Evolutionary conservation across 2,888 invertebrate species (phyloP).

Genomic region (Leptinotarsa haldemani): DNA sequence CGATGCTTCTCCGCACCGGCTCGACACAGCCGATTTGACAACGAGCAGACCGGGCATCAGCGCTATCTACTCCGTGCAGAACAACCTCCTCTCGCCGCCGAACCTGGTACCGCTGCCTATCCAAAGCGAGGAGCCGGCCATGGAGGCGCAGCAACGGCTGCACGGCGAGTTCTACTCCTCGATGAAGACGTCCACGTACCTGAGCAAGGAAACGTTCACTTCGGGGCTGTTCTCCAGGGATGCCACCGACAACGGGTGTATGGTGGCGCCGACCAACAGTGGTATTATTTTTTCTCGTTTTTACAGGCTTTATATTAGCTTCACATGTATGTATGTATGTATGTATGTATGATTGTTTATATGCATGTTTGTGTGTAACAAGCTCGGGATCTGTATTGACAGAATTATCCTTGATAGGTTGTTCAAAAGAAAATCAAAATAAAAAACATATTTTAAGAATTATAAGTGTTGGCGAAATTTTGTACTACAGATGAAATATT

Average conservation of each 20-base stretch:
- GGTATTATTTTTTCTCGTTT: too few species aligned
- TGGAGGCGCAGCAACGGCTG: conserved; percentile 52
- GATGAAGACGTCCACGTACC: conserved; percentile 55
- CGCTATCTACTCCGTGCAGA: conserved; percentile 56
- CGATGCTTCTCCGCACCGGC: conserved; percentile 78
- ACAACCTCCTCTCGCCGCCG: conserved; percentile 64
- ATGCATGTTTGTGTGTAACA: too few species aligned
- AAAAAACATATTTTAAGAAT: too few species aligned
- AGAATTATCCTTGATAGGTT: too few species aligned
- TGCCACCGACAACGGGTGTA: conserved; percentile 58
- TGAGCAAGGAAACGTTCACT: conserved; percentile 54
- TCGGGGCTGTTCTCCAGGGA: conserved; percentile 50
- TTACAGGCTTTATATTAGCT: too few species aligned
- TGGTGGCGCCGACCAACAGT: too few species aligned
- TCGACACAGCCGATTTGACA: conserved; percentile 58
- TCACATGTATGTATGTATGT: too few species aligned
- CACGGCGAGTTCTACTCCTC: conserved; percentile 56
- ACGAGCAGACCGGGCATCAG: conserved; percentile 27
- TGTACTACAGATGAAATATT: too few species aligned
- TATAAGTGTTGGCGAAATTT: too few species aligned
- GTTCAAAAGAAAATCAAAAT: too few species aligned
- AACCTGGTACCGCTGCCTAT: conserved; percentile 62
- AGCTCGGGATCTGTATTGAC: too few species aligned
- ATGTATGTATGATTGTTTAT: too few species aligned
- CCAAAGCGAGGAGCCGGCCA: conserved; percentile 29